Percentiles rank a stretch among this genome's conserved stretches.
phyloP scores from a whole-genome alignment of 2,888 invertebrate species.

The Clitarchus hookeri region DNA sequence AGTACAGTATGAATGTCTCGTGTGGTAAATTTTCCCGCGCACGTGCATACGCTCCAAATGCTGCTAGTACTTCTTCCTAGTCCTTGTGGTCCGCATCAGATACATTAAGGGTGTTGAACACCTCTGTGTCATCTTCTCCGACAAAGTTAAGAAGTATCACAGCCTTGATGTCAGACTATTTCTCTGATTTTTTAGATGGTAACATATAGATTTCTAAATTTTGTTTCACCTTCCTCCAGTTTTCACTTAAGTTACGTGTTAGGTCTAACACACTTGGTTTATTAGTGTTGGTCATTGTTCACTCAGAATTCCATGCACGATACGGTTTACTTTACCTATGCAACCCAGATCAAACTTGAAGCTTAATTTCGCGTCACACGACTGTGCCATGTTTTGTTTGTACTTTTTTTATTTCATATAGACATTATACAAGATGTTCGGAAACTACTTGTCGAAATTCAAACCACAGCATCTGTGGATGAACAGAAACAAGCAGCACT shows the following conservation, averaged over 20 bases:
- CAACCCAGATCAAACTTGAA: neutral
- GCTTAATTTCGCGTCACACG: neutral
- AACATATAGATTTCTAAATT: conserved; percentile 17
- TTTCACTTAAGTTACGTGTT: neutral
- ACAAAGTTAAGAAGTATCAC: conserved; percentile 5
- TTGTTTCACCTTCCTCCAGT: conserved; percentile 4
- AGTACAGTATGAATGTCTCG: neutral
- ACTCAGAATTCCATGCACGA: neutral
- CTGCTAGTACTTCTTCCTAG: neutral
- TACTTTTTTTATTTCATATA: too few relatives aligned
- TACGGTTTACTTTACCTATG: neutral
- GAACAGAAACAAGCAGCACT: too few relatives aligned
- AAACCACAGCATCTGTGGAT: too few relatives aligned
- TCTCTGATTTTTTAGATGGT: neutral
- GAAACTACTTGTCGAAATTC: too few relatives aligned
- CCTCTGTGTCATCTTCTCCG: neutral
- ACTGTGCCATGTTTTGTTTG: conserved; percentile 2
- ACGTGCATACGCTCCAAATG: neutral
- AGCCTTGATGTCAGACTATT: neutral
- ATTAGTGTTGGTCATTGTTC: neutral
- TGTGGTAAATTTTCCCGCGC: neutral
- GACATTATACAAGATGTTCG: too few relatives aligned
- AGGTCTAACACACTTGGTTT: neutral
- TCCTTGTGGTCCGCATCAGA: neutral
- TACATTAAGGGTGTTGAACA: neutral